phyloP scores from a whole-genome alignment of 2,888 invertebrate species.

The Eumacrocentrus americanus region DNA sequence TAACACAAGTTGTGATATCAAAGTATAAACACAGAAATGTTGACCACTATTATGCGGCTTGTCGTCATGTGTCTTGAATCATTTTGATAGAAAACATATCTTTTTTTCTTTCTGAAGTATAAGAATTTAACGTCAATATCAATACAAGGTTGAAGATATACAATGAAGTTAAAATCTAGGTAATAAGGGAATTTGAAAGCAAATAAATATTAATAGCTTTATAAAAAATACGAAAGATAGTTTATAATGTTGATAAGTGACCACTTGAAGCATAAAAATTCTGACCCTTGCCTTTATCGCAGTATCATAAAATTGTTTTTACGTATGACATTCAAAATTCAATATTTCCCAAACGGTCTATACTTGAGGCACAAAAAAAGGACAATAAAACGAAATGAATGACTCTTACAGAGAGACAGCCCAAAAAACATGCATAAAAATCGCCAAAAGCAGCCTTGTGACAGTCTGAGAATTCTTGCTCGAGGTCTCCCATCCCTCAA shows the following conservation, averaged over 20 bases:
- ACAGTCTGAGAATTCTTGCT: neutral
- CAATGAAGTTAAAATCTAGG: neutral
- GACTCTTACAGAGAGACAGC: neutral
- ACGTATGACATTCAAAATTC: too few relatives aligned
- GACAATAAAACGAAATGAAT: neutral
- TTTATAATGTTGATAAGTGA: neutral
- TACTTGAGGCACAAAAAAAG: neutral
- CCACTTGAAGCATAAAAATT: too few relatives aligned
- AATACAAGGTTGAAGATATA: too few relatives aligned
- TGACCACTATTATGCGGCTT: neutral
- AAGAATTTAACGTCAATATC: too few relatives aligned
- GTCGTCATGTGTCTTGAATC: too few relatives aligned
- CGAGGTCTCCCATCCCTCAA: neutral
- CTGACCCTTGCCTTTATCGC: too few relatives aligned
- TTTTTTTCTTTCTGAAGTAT: too few relatives aligned
- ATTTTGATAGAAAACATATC: neutral
- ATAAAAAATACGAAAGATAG: too few relatives aligned
- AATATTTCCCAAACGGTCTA: too few relatives aligned
- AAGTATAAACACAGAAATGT: constrained; percentile 12
- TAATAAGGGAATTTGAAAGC: too few relatives aligned
- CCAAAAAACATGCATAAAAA: neutral
- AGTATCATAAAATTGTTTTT: too few relatives aligned
- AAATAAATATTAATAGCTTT: too few relatives aligned
- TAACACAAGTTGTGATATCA: constrained; percentile 12
- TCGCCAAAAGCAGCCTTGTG: neutral